Evolutionary conservation across 2,888 invertebrate species (phyloP), one percentile per base, ranked within the genome.

Genomic region (Cenopis cana): DNA sequence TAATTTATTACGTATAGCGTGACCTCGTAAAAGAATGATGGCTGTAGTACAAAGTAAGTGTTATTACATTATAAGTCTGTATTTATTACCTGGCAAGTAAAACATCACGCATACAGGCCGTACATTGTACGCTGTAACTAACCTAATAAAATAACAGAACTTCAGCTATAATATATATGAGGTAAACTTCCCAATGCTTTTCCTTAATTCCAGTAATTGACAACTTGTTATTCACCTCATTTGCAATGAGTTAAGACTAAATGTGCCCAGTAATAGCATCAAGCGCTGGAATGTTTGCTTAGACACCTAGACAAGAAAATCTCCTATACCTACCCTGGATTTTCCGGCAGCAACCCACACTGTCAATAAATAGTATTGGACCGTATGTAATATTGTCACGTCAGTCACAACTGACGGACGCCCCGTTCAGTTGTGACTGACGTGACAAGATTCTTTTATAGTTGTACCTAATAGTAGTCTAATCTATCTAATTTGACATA

Each of bases 21-120:
- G 55, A 49, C 61, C 61, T 49, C 29, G 20, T 14, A 14, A 56
- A 46, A 46, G 17, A 29, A 33, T 29, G 54, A 52, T 24, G 29
- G 20, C 49, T 46, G 61, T 54, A 68, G 55, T 24, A 24, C 24
- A 24, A 24, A 61, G 61, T 55, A 55, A 61, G 55, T 68, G 61
- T 56, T 36, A 38, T 71, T 55, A 38, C 49, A 46, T 29, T 20
- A 59, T 56, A 56, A 18, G 57, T 46, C 29, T 17, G 33, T 46
- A 56, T 50, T 65, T 41, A 65, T 54, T 61, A 24, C 61, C 50
- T 49, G 29, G 61, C 29, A 33, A 17, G 60, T 41, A 46, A 24
- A 14, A 61, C n/a, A 50, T 59, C 49, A 67, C 67, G 57, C 66
- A 24, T 50, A 50, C 36, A 50, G 36, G 46, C 46, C 17, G 36